These are phyloP conservation scores for Heliocidaris erythrogramma DNA, from an alignment of 35 echinoderm and acorn worm species.

Conservation along the genomic window DNA sequence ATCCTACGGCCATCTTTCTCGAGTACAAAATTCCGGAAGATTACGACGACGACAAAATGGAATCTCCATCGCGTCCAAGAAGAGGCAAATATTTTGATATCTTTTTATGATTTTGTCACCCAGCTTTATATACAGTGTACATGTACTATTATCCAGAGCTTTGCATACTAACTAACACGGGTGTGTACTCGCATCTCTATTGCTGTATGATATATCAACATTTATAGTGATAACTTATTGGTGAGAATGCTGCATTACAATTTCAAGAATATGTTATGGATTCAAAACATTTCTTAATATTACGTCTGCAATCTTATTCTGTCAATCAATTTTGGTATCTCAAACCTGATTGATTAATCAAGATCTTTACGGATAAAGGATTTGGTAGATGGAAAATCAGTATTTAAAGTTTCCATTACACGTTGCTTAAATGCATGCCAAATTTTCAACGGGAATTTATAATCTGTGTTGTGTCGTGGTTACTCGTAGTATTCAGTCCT, in stretches of 20 bases:
- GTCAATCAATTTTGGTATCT: too few species aligned
- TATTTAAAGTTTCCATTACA: too few species aligned
- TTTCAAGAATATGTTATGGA: too few species aligned
- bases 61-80: constrained; percentile 21
- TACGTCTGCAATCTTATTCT: too few species aligned
- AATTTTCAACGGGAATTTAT: too few species aligned
- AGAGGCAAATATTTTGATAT: constrained; percentile 39
- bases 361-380: too few species aligned
- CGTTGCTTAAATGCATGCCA: too few species aligned
- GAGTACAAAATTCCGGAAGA: constrained; percentile 37
- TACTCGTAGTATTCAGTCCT: too few species aligned
- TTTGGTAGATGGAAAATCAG: too few species aligned
- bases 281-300: too few species aligned
- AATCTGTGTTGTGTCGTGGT: too few species aligned
- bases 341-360: too few species aligned
- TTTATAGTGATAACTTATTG: not conserved
- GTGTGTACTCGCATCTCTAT: not conserved
- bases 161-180: not conserved
- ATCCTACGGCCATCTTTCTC: not conserved
- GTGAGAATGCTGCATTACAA: not conserved
- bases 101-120: not conserved
- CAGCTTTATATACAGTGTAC: not conserved
- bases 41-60: constrained; percentile 33
- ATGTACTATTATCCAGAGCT: not conserved
- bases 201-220: not conserved